phyloP scores from a whole-genome alignment of 2,888 invertebrate genomes.

The Bugulina stolonifera region DNA sequence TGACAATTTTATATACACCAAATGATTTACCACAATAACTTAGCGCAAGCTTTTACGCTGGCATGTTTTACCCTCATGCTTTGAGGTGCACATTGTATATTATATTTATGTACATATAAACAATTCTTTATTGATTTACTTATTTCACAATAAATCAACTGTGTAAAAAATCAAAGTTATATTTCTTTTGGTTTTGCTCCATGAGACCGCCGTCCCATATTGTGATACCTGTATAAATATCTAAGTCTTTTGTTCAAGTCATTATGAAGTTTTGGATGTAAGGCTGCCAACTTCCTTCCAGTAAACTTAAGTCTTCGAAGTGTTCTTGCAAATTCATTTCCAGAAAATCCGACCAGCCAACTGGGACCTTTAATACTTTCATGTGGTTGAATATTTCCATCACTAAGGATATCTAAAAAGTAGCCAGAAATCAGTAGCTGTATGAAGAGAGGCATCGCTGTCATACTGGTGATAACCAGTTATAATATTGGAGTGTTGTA shows the following conservation, averaged over 20 bases:
- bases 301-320: conserved; percentile 37
- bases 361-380: conserved; percentile 74
- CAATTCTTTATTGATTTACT: too few species aligned
- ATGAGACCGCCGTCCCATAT: conserved; percentile 32
- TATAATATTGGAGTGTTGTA: too few species aligned
- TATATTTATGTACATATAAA: too few species aligned
- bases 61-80: too few species aligned
- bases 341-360: conserved; percentile 83
- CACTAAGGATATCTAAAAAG: conserved; percentile 72
- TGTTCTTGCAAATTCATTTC: conserved; percentile 64
- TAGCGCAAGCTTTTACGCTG: too few species aligned
- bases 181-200: not conserved
- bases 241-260: conserved; percentile 40
- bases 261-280: conserved; percentile 40
- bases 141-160: too few species aligned
- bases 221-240: conserved; percentile 44
- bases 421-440: too few species aligned
- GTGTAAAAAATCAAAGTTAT: not conserved
- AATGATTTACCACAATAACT: too few species aligned
- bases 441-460: too few species aligned
- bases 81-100: too few species aligned
- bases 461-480: too few species aligned
- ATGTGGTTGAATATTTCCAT: conserved; percentile 74
- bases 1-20: too few species aligned
- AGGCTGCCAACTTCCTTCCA: conserved; percentile 35